These are phyloP conservation scores for Sparidentex hasta DNA, from an alignment of 2,797 vertebrate species.

Conservation along the genomic window DNA sequence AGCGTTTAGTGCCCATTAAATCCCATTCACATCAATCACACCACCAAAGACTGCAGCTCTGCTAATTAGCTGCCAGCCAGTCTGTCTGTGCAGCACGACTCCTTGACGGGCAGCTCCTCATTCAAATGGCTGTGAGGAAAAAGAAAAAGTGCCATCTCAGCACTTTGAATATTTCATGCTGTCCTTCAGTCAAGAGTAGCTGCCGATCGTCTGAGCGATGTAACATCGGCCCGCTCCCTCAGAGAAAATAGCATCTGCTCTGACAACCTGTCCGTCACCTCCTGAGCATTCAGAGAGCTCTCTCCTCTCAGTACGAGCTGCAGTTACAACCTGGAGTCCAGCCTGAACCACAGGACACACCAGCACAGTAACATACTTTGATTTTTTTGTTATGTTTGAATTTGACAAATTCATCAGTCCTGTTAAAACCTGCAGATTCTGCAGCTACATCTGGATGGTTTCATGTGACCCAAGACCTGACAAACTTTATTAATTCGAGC, in stretches of 20 bases:
- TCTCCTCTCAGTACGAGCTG: neutral
- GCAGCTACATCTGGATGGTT: neutral
- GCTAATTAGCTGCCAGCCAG: slow-evolving; percentile 53
- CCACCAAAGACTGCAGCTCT: slow-evolving; percentile 15
- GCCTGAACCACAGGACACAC: neutral
- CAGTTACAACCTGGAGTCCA: neutral
- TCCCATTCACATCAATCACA: slow-evolving; percentile 46
- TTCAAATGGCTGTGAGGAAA: slow-evolving; percentile 44
- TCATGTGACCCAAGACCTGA: neutral
- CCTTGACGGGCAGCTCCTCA: slow-evolving; percentile 32
- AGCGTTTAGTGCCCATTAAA: slow-evolving; percentile 43
- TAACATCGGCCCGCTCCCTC: slow-evolving; percentile 36
- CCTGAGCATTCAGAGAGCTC: slow-evolving; percentile 9
- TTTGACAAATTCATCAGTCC: neutral
- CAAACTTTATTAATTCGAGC: neutral
- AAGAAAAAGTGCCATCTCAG: slow-evolving; percentile 59
- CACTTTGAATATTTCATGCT: slow-evolving; percentile 77
- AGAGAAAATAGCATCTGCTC: slow-evolving; percentile 47
- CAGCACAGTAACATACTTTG: neutral
- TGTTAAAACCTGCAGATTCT: no score
- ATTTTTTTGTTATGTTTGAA: neutral
- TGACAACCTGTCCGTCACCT: slow-evolving; percentile 66
- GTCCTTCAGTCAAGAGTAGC: slow-evolving; percentile 69
- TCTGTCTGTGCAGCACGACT: slow-evolving; percentile 15
- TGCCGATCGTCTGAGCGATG: slow-evolving; percentile 55